Base-by-base conservation (phyloP, 2,888 invertebrate species). In the Monopis laevigella region DNA sequence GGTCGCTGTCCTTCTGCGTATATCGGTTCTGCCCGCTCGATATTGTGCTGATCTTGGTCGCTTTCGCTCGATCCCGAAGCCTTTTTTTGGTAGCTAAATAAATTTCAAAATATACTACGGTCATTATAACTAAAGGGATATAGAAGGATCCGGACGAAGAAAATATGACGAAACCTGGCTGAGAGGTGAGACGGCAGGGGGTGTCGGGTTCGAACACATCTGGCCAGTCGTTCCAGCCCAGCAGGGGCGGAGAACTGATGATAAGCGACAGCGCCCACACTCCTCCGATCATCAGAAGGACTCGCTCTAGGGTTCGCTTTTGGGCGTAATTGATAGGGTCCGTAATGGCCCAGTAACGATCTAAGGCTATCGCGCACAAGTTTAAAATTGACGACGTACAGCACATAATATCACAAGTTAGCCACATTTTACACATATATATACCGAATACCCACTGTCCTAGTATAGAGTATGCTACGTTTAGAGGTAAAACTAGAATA, bases 211-310 rank as follows among this genome's bases (percentile, higher is more conserved):
- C 85, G 44, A 93, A 89, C 35, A 88, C 88, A 32, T 90, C 89
- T 0, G 94, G 94, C 96, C 96, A 96, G 69, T 96, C 95, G 59
- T 96, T 96, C 96, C 95, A 96, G 0, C 95, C 96, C 13, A 94
- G 85, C 42, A 96, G 66, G 0, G 96, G 96, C 0, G 95, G 95
- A 4, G 94, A 93, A 57, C 94, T 93, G 53, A 96, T 96, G 43
- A 93, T 73, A 29, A 92, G 83, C 3, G 93, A 93, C 18, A 94
- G 78, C 40, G 90, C 73, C 95, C 95, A 96, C 2, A 95, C 94
- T 12, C 89, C 87, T 3, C 88, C 88, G 52, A 96, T 96, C 82
- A 93, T 89, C n/a, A 89, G 71, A 16, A 94, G 77, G 0, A 96
- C 95, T 43, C 94, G 82, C 55, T 92, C 91, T 36, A 94, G 82